Evolutionary conservation across 64 coral and sea anemone genomes (phyloP).

Genomic region (Montipora sp.): DNA sequence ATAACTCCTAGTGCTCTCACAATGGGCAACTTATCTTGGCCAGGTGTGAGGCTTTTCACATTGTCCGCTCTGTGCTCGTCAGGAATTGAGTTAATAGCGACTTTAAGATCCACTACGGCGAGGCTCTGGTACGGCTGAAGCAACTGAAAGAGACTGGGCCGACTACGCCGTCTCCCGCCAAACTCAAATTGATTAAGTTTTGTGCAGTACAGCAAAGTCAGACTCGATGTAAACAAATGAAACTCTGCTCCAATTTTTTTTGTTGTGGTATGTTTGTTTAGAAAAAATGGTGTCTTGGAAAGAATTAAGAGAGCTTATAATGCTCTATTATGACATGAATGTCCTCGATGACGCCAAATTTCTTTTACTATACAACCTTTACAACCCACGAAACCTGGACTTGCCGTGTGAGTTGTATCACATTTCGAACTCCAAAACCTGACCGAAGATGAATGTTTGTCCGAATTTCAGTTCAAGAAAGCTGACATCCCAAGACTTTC

Average conservation of each 20-base stretch:
- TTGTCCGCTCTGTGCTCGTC: too few species aligned
- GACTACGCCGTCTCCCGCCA: not conserved
- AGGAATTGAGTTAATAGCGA: too few species aligned
- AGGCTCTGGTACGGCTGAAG: too few species aligned
- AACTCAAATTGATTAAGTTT: conserved; percentile 2
- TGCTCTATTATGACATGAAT: conserved; percentile 37
- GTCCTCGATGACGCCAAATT: conserved; percentile 43
- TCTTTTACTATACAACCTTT: conserved; percentile 51
- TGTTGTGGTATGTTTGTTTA: not conserved
- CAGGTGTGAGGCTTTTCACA: too few species aligned
- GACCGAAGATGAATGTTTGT: conserved; percentile 43
- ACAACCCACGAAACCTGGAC: conserved; percentile 53
- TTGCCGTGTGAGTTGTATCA: conserved; percentile 44
- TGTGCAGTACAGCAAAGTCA: not conserved
- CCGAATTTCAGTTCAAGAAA: conserved; percentile 60
- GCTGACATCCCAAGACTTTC: conserved; percentile 38
- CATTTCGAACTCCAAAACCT: conserved; percentile 49
- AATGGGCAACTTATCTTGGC: too few species aligned
- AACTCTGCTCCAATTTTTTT: not conserved
- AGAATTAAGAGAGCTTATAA: conserved; percentile 21
- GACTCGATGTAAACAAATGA: not conserved
- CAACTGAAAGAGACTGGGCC: too few species aligned
- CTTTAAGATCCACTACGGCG: too few species aligned
- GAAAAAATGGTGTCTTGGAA: conserved; percentile 9
- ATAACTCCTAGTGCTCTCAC: too few species aligned